Percentiles rank a stretch among this genome's conserved stretches.
Evolutionary conservation across 2,797 vertebrate genomes (phyloP).

Genomic region (Rhodeus uyekii): DNA sequence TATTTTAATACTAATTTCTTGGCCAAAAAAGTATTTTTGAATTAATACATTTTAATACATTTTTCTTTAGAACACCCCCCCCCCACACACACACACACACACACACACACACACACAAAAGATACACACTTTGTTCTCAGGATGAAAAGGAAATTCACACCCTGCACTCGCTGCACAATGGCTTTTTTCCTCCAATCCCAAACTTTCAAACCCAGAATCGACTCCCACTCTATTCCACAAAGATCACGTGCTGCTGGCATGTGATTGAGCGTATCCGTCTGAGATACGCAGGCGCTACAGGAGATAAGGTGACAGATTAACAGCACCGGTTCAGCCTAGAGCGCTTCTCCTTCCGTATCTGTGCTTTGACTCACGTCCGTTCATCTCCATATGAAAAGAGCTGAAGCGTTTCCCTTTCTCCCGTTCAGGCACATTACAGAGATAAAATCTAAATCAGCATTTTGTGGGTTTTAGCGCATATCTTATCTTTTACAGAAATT

Average conservation of each 20-base stretch:
- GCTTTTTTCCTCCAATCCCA: slow-evolving; percentile 50
- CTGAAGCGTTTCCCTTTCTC: background rate
- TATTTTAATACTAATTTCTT: background rate
- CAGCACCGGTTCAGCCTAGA: slow-evolving; percentile 15
- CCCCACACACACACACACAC: slow-evolving; percentile 4
- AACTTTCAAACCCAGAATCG: slow-evolving; percentile 49
- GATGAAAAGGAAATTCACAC: slow-evolving; percentile 63
- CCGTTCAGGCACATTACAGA: background rate
- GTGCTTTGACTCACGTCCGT: background rate
- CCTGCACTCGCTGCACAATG: slow-evolving; percentile 58
- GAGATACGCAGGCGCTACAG: slow-evolving; percentile 40
- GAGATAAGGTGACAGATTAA: slow-evolving; percentile 57
- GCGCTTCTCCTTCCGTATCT: background rate
- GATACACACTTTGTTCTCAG: slow-evolving; percentile 54
- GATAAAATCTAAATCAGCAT: background rate
- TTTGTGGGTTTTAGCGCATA: background rate
- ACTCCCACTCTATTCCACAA: background rate
- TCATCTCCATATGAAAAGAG: slow-evolving; percentile 33
- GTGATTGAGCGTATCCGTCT: slow-evolving; percentile 45
- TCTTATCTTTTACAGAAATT: slow-evolving; percentile 10
- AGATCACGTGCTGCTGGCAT: slow-evolving; percentile 18
- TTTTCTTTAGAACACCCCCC: no score
- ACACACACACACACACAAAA: background rate
- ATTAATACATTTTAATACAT: no score
- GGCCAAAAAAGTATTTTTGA: background rate